phyloP scores from a whole-genome alignment of 2,888 invertebrate genomes.

The Drosophila meridionalis region DNA sequence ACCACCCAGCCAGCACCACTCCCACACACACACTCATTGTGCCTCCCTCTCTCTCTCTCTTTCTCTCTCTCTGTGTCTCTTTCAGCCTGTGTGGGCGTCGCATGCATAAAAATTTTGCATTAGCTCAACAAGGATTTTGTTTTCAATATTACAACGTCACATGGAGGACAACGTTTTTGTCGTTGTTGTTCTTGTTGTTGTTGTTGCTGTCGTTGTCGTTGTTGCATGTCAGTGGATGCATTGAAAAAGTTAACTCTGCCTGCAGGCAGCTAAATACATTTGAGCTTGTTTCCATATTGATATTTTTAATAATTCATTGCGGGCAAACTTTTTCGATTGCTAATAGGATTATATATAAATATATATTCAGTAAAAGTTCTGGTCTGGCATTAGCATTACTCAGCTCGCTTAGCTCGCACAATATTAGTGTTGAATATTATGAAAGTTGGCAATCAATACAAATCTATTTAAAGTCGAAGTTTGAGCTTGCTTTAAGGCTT shows the following conservation, averaged over 20 bases:
- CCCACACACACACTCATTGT: not conserved
- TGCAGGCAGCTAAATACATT: conserved; percentile 38
- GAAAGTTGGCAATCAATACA: not conserved
- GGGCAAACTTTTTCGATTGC: conserved; percentile 30
- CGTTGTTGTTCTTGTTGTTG: conserved; percentile 28
- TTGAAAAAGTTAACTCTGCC: conserved; percentile 44
- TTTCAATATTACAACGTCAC: conserved; percentile 62
- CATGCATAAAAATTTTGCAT: conserved; percentile 62
- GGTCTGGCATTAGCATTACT: not conserved
- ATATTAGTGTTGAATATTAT: conserved; percentile 1
- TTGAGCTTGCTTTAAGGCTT: not conserved
- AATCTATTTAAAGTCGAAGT: not conserved
- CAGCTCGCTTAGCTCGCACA: not conserved
- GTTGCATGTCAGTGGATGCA: conserved; percentile 21
- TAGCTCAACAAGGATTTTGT: conserved; percentile 72
- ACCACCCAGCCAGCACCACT: not conserved
- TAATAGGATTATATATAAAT: conserved; percentile 7
- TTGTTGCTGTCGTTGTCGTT: conserved; percentile 16
- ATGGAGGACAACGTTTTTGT: conserved; percentile 22
- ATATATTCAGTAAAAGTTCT: conserved; percentile 12
- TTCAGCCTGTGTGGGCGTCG: conserved; percentile 1
- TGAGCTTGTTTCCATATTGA: conserved; percentile 29
- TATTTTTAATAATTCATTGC: conserved; percentile 25
- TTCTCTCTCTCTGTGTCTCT: not conserved
- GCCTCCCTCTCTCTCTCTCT: not conserved